A percentile compares a stretch with the other conserved stretches of the same genome.
Conservation (phyloP, 2,797 vertebrate genomes). For the Urophycis tenuis region DNA sequence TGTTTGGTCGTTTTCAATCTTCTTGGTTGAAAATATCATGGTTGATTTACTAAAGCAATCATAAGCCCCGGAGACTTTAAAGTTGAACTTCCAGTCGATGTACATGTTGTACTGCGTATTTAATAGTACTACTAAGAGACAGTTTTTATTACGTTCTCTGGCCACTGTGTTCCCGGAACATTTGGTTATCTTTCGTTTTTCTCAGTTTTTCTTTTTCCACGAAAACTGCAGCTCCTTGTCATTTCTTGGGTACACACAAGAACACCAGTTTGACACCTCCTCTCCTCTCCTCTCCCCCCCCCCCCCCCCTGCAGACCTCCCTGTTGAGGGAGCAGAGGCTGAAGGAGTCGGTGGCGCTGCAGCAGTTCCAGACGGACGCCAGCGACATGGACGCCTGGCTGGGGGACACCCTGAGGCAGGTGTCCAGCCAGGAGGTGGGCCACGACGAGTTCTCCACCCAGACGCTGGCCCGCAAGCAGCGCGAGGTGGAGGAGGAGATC, state of each 20-base stretch:
- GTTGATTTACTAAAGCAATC: background rate
- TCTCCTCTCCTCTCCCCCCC: background rate
- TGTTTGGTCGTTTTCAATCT: background rate
- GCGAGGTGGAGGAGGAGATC: constrained; percentile 89
- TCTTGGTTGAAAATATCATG: background rate
- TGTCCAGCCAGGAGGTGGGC: constrained; percentile 83
- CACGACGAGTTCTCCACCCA: constrained; percentile 91
- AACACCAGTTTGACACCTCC: background rate
- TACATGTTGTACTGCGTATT: background rate
- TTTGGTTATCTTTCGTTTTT: background rate
- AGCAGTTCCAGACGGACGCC: constrained; percentile 89
- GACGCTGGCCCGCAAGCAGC: constrained; percentile 84
- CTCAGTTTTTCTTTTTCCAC: too few relatives aligned
- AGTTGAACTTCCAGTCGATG: background rate
- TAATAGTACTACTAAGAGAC: background rate
- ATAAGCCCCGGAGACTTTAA: background rate
- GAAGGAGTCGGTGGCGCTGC: constrained; percentile 78
- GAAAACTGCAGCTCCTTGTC: too few relatives aligned
- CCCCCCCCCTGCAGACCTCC: constrained; percentile 56
- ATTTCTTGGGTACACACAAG: too few relatives aligned
- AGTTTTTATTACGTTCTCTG: background rate
- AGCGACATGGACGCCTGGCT: constrained; percentile 88
- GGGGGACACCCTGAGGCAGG: constrained; percentile 79
- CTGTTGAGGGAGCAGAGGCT: constrained; percentile 73
- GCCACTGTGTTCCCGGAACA: too few relatives aligned